phyloP scores from a whole-genome alignment of 2,888 invertebrate species.

The Cacoxenus indagator region DNA sequence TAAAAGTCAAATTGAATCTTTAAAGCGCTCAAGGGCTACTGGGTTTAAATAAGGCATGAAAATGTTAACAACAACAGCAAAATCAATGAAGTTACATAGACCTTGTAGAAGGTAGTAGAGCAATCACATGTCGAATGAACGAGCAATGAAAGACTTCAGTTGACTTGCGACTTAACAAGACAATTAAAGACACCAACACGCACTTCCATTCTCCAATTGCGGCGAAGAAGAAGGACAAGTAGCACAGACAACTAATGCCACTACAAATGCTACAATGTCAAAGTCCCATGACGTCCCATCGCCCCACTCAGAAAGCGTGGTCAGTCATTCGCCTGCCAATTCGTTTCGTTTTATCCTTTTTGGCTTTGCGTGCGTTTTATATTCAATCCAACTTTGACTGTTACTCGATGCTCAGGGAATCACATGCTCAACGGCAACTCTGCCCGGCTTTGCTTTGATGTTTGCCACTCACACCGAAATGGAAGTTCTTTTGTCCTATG shows the following conservation, averaged over 20 bases:
- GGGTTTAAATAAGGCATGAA: neutral
- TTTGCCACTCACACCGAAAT: neutral
- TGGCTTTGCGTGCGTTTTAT: conserved; percentile 15
- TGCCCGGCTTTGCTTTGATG: neutral
- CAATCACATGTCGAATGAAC: neutral
- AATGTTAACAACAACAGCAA: neutral
- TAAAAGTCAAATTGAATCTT: conserved; percentile 28
- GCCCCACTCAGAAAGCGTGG: neutral
- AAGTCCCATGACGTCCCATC: neutral
- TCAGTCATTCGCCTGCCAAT: conserved; percentile 13
- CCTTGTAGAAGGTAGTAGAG: neutral
- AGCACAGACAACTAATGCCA: neutral
- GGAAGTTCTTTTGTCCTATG: neutral
- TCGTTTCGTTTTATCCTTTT: conserved; percentile 20
- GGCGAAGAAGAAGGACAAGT: too few relatives aligned
- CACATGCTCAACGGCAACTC: neutral
- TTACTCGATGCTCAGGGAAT: neutral
- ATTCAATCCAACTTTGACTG: neutral
- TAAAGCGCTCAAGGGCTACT: conserved; percentile 23
- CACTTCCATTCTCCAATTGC: conserved; percentile 5
- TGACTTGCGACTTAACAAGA: conserved; percentile 19
- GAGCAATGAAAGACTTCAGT: neutral
- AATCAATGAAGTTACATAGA: neutral
- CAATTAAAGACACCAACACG: conserved; percentile 27
- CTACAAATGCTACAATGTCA: neutral